Evolutionary conservation across 2,113 vertebrate species (phyloP).

Genomic region (Lepus timidus): DNA sequence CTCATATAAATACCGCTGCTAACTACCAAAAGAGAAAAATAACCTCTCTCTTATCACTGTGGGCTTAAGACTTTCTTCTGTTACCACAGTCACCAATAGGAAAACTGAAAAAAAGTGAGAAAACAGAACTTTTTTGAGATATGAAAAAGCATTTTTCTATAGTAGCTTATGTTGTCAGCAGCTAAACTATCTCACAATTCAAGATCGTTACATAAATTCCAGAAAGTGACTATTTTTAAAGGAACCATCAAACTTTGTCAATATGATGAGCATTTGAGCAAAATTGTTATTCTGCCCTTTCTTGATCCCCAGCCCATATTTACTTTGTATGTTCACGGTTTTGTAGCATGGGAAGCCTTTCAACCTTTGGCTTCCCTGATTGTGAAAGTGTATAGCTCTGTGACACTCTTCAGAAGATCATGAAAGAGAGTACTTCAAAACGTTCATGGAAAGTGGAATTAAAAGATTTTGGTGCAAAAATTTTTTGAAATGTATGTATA

Average conservation of each 20-base stretch:
- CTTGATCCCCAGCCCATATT: not conserved
- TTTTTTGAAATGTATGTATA: too few relatives aligned
- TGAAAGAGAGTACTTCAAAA: too few relatives aligned
- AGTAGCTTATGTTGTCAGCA: not conserved
- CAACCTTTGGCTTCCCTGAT: not conserved
- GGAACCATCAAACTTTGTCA: not conserved
- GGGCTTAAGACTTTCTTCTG: not conserved
- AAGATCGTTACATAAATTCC: not conserved
- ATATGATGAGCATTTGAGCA: not conserved
- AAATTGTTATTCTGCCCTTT: slow-evolving; percentile 15
- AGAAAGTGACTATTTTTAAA: slow-evolving; percentile 11
- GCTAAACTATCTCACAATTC: slow-evolving; percentile 29
- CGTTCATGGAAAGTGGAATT: too few relatives aligned
- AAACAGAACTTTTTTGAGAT: slow-evolving; percentile 54
- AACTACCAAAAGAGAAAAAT: slow-evolving; percentile 44
- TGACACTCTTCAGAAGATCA: not conserved
- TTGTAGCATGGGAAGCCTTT: not conserved
- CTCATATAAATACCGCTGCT: not conserved
- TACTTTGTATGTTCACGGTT: not conserved
- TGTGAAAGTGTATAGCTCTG: not conserved
- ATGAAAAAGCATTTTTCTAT: slow-evolving; percentile 12
- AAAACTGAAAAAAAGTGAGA: slow-evolving; percentile 58
- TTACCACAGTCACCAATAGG: slow-evolving; percentile 29
- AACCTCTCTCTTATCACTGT: not conserved
- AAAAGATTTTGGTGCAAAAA: too few relatives aligned